Conservation (phyloP, 2,797 vertebrate genomes). For the Lacerta bilineata region DNA sequence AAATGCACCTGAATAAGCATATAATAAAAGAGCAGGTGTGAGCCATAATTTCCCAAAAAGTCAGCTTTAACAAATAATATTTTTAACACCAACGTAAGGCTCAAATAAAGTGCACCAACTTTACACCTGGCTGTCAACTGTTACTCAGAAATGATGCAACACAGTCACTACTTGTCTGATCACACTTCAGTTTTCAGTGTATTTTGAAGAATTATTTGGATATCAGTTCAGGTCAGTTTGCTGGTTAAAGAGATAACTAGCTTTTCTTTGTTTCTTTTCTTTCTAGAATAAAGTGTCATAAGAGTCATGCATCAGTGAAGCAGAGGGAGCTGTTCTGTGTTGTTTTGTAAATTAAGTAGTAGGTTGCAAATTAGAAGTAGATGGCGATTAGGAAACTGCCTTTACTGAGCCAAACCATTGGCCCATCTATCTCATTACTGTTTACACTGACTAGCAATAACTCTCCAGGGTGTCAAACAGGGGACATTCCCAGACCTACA, state of each 20-base stretch:
- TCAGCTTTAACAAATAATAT: slow-evolving; percentile 8
- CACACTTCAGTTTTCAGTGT: background rate
- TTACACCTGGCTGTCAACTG: background rate
- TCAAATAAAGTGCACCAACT: background rate
- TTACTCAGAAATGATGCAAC: background rate
- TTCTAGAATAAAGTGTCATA: background rate
- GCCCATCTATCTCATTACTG: too few relatives aligned
- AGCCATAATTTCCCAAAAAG: slow-evolving; percentile 12
- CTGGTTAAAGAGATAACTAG: too few relatives aligned
- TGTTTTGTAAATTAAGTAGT: background rate
- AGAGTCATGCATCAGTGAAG: background rate
- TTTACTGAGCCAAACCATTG: too few relatives aligned
- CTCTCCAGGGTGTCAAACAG: too few relatives aligned
- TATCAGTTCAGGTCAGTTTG: background rate
- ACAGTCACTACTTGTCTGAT: background rate
- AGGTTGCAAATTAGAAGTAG: background rate
- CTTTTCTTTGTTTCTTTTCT: background rate
- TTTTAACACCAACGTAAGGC: background rate
- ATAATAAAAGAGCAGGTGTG: slow-evolving; percentile 19
- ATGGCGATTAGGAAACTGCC: too few relatives aligned
- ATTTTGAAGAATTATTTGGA: background rate
- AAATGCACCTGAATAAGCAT: slow-evolving; percentile 30
- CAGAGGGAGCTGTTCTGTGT: background rate
- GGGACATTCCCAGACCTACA: too few relatives aligned
- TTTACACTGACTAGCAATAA: too few relatives aligned